Base-by-base conservation (phyloP, 2,888 invertebrate genomes). In the Minunthozetes semirufus region DNA sequence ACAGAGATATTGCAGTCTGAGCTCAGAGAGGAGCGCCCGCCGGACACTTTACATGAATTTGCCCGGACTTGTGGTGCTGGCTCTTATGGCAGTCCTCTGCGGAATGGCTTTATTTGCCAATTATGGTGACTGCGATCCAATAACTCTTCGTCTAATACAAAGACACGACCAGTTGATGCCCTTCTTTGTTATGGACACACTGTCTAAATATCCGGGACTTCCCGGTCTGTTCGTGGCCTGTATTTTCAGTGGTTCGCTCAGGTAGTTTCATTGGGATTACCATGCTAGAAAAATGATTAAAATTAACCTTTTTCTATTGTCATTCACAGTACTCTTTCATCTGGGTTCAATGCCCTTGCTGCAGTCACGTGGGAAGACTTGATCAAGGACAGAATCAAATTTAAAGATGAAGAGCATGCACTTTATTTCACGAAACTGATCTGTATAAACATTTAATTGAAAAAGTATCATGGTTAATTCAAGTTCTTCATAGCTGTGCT, bases 321-420 rank as follows among this genome's bases (percentile, higher is more conserved):
- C n/a, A 50, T n/a, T 8, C 13, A n/a, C 50, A 93, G 92, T 82
- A 84, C 79, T 13, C 46, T 79, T 19, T 78, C 77, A 4, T 84
- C 83, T 78, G 63, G 77, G n/a, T 77, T 93, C 61, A 93, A 92
- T 83, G 92, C 93, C 0, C 82, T 93, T 78, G 90, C 92, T 0
- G 92, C 93, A 0, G 93, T 93, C 0, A 89, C 91, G 9, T 93
- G 91, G 88, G 93, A 93, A 81, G 93, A 93, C 83, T 93, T 93
- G 81, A 84, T 93, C n/a, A 76, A 75, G 19, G 63, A 75, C n/a
- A 22, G 22, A 11, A 38, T 63, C 17, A 29, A 22, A 61, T 17
- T 38, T 3, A 38, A 63, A 9, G 74, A 11, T 29, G 9, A 29
- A 29, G 15, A 56, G 11, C 6, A 1, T 17, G 29, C 3, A 1